Percentiles rank a stretch among this genome's conserved stretches.
These are phyloP conservation scores for Rhaphigaster nebulosa DNA, from an alignment of 2,888 invertebrate species.

Conservation along the genomic window DNA sequence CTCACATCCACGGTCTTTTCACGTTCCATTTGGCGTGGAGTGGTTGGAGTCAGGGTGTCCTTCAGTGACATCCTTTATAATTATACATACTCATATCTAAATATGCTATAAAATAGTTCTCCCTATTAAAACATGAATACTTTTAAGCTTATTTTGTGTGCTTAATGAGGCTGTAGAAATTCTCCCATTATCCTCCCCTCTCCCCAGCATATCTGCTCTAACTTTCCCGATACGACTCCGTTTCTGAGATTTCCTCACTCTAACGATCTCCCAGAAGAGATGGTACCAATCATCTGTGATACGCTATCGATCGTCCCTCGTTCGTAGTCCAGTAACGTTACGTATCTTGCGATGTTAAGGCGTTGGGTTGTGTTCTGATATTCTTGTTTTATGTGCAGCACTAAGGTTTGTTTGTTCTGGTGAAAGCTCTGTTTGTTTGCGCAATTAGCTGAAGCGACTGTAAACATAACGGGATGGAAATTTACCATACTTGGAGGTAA, in stretches of 20 bases:
- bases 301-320: neutral
- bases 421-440: neutral
- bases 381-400: neutral
- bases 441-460: neutral
- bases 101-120: too few species aligned
- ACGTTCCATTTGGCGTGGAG: too few species aligned
- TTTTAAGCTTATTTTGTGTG: too few species aligned
- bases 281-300: neutral
- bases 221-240: neutral
- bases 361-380: neutral
- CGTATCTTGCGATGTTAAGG: neutral
- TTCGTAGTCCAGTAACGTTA: neutral
- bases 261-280: neutral
- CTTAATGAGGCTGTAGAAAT: too few species aligned
- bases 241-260: neutral
- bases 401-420: neutral
- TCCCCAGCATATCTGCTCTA: too few species aligned
- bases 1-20: too few species aligned
- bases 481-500: constrained; percentile 10
- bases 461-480: neutral
- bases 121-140: too few species aligned
- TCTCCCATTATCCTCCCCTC: too few species aligned
- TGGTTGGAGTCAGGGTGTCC: too few species aligned
- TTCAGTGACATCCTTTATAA: too few species aligned
- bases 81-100: too few species aligned